phyloP scores from a whole-genome alignment of 2,113 vertebrate genomes.

The Apistogramma diplotaenia region DNA sequence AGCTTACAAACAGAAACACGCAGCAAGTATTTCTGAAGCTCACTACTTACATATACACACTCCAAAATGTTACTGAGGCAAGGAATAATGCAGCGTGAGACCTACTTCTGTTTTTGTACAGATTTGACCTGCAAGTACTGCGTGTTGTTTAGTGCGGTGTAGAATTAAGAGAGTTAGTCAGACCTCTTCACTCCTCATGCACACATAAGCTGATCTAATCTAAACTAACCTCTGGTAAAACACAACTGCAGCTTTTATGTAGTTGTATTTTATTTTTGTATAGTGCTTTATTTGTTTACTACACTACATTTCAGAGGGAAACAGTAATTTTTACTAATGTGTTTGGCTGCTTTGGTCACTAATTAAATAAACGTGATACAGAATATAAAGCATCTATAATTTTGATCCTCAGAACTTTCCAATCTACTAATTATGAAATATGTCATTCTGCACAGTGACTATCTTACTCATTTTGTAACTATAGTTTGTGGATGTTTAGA shows the following conservation, averaged over 20 bases:
- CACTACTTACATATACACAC: neutral
- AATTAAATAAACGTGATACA: neutral
- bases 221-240: neutral
- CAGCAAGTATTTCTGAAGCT: neutral
- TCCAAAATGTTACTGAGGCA: neutral
- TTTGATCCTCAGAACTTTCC: neutral
- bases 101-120: neutral
- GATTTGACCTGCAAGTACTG: neutral
- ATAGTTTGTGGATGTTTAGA: too few species aligned
- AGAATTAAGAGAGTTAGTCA: neutral
- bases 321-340: neutral
- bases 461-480: too few species aligned
- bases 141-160: neutral
- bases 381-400: neutral
- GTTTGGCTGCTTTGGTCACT: neutral
- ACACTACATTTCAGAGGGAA: neutral
- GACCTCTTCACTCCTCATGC: neutral
- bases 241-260: neutral
- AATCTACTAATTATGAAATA: too few species aligned
- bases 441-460: too few species aligned
- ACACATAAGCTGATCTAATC: neutral
- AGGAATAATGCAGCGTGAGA: neutral
- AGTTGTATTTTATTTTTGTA: neutral
- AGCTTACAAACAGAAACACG: neutral
- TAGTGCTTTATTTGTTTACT: neutral